Evolutionary conservation across 2,113 vertebrate species (phyloP).

Genomic region (Nymphicus hollandicus): DNA sequence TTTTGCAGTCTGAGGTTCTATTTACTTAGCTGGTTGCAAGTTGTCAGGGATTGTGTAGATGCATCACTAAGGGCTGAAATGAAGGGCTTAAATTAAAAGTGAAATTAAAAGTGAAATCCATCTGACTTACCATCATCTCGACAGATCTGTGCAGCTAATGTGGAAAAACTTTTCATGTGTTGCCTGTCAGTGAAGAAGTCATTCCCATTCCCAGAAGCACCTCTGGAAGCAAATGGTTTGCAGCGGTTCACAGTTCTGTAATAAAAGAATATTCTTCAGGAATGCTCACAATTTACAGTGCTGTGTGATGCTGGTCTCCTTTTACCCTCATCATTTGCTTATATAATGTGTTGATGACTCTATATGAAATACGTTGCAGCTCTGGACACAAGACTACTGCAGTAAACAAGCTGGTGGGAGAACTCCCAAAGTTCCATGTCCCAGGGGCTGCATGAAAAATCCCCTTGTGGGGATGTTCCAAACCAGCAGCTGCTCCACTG

Average conservation of each 20-base stretch:
- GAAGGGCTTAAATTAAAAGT: neutral
- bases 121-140: conserved; percentile 52
- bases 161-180: conserved; percentile 70
- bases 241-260: conserved; percentile 25
- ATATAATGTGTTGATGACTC: neutral
- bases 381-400: neutral
- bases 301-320: neutral
- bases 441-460: neutral
- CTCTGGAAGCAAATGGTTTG: conserved; percentile 61
- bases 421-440: neutral
- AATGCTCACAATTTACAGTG: neutral
- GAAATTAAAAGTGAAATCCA: neutral
- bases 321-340: neutral
- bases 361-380: neutral
- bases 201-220: conserved; percentile 71
- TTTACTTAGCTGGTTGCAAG: neutral
- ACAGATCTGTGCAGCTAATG: conserved; percentile 6
- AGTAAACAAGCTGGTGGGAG: neutral
- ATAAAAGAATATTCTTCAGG: conserved; percentile 19
- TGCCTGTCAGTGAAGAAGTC: conserved; percentile 65
- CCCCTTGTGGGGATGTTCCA: neutral
- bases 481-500: neutral
- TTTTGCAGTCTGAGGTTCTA: neutral
- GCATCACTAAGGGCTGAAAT: neutral
- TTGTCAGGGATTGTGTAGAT: neutral